Base-by-base conservation (phyloP, 2,113 vertebrate species). In the Seriola dumerili region DNA sequence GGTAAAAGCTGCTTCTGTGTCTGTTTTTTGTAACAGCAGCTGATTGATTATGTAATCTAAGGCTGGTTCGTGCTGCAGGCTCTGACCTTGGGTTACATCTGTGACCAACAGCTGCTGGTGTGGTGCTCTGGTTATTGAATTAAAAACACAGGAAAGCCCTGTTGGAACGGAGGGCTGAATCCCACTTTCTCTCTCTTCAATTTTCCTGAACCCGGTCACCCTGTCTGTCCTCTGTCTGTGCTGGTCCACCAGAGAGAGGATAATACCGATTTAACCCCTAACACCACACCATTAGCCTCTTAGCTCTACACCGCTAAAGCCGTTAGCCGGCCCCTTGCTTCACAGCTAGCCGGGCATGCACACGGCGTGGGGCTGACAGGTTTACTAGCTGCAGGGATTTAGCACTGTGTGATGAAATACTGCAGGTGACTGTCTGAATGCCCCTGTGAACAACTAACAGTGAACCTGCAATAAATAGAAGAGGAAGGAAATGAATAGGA, bases 181-280 rank as follows among this genome's bases (percentile, higher is more conserved):
- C 59, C 16, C 48, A 71, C 81, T 88, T 77, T 81, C 69, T 66
- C 61, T 48, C 0, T 50, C 34, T 70, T 23, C 44, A 44, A 36
- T 75, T 59, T 78, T 34, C 59, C 48, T 14, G 46, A 85, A 86
- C 66, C 63, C 73, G 1, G 62, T 85, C 80, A 69, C 78, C 76
- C 80, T 36, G 55, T 66, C 77, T 62, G 75, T 84, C 85, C 70
- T 74, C 70, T 25, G 69, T 34, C 59, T 83, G 63, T 73, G 83
- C 79, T 42, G 78, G 50, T 88, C 62, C 69, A 81, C 66, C 62
- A 48, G 14, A 55, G 46, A 78, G 83, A 32, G 69, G 88, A 85
- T 89, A 89, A 91, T 85, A 79, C 81, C 23, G 32, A 72, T 89
- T 91, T 89, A 93, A 82, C 79, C 87, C 84, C 58, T 69, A 82